These are phyloP conservation scores for Teleogryllus occipitalis DNA, from an alignment of 1,140 invertebrate genomes.

Conservation along the genomic window DNA sequence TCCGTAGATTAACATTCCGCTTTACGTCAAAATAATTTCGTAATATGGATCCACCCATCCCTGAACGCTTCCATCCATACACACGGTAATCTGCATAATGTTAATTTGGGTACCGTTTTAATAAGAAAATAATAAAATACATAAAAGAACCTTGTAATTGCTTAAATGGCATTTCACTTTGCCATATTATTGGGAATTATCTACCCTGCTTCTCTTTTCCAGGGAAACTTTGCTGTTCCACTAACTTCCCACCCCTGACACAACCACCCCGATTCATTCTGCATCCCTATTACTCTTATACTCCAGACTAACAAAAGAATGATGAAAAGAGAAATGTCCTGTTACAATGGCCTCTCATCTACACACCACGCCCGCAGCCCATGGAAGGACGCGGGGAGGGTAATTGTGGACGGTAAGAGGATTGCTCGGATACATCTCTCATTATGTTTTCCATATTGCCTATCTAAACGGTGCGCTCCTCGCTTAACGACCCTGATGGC, in stretches of 20 bases:
- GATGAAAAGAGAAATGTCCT: neutral
- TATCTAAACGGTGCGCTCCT: neutral
- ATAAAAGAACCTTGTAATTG: neutral
- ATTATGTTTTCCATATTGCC: conserved; percentile 5
- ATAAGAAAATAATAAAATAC: conserved; percentile 1
- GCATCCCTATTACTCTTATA: neutral
- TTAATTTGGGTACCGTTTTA: neutral
- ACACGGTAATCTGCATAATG: neutral
- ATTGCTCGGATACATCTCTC: neutral
- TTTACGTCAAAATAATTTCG: neutral
- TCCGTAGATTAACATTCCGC: neutral
- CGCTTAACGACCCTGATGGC: conserved; percentile 2
- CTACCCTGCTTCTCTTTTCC: neutral
- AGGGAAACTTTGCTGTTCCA: neutral
- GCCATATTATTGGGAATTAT: neutral
- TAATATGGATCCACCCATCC: neutral
- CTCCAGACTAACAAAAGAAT: neutral
- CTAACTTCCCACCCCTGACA: neutral
- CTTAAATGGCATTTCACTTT: conserved; percentile 5
- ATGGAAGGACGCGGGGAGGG: neutral
- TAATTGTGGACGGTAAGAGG: neutral
- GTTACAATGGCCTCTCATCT: conserved; percentile 3
- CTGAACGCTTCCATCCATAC: neutral
- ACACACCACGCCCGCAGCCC: neutral
- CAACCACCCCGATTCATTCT: neutral